phyloP scores from a whole-genome alignment of 2,113 vertebrate genomes.

The Ptyas mucosa region DNA sequence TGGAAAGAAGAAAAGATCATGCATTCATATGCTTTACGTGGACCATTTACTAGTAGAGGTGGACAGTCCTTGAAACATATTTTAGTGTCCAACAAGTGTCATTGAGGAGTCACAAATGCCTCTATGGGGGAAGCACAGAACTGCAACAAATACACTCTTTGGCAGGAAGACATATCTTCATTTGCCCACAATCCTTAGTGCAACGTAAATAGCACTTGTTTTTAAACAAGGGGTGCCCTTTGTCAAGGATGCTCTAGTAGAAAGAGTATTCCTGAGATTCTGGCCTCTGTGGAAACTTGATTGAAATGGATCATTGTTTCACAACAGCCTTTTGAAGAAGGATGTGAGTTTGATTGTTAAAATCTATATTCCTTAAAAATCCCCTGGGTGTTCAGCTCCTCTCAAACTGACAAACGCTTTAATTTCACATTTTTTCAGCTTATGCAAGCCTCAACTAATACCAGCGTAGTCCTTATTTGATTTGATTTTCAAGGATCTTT shows the following conservation, averaged over 20 bases:
- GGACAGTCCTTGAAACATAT: constrained; percentile 10
- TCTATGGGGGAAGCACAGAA: not conserved
- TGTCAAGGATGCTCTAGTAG: not conserved
- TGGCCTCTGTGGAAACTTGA: not conserved
- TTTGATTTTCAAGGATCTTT: not conserved
- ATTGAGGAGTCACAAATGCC: constrained; percentile 38
- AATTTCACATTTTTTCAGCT: not conserved
- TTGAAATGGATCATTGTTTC: not conserved
- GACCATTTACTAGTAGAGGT: not conserved
- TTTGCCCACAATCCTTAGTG: not conserved
- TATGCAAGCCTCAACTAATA: not conserved
- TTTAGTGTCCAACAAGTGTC: constrained; percentile 59
- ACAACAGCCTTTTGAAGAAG: not conserved
- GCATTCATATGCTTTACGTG: fast-evolving
- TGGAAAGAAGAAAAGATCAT: constrained; percentile 14
- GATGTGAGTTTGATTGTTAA: not conserved
- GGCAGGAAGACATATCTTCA: not conserved
- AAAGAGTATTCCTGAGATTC: not conserved
- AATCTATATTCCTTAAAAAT: not conserved
- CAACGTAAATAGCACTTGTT: not conserved
- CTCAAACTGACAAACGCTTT: not conserved
- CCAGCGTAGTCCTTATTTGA: not conserved
- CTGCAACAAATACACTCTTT: not conserved
- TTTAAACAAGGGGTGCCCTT: not conserved
- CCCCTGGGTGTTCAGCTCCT: not conserved